Conservation (phyloP, 2,797 vertebrate species). For the Apodemus agrarius region DNA sequence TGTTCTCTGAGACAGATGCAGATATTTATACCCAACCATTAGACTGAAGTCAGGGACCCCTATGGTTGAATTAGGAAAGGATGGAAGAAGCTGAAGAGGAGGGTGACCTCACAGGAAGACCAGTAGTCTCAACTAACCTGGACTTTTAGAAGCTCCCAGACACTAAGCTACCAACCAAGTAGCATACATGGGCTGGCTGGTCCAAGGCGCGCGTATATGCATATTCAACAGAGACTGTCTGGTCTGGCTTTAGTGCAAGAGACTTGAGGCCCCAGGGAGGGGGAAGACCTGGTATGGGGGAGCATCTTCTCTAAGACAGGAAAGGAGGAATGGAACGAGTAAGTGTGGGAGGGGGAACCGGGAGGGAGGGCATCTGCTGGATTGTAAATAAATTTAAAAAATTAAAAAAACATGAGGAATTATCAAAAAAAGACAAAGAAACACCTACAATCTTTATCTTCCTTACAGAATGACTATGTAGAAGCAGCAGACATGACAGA, state of each 20-base stretch:
- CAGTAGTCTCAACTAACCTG: not conserved
- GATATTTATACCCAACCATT: not conserved
- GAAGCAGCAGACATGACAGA: not conserved
- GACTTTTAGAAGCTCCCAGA: not conserved
- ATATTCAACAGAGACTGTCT: not conserved
- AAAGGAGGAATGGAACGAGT: not conserved
- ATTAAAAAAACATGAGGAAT: not conserved
- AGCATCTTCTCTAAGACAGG: not conserved
- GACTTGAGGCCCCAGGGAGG: not conserved
- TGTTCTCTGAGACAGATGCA: no score
- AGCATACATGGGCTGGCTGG: not conserved
- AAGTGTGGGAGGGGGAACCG: not conserved
- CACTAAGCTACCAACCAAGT: not conserved
- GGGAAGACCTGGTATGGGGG: no score
- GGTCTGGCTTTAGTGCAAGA: not conserved
- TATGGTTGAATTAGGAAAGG: not conserved
- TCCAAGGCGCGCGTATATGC: not conserved
- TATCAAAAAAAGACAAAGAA: not conserved
- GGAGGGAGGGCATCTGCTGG: not conserved
- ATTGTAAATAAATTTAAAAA: not conserved
- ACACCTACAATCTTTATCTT: slow-evolving; percentile 20
- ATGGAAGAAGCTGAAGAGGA: not conserved
- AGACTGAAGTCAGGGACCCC: not conserved
- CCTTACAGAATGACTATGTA: slow-evolving; percentile 8
- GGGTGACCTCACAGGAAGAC: not conserved